A percentile compares a stretch with the other conserved stretches of the same genome.
phyloP scores from a whole-genome alignment of 2,113 vertebrate species.

The Hucho hucho region DNA sequence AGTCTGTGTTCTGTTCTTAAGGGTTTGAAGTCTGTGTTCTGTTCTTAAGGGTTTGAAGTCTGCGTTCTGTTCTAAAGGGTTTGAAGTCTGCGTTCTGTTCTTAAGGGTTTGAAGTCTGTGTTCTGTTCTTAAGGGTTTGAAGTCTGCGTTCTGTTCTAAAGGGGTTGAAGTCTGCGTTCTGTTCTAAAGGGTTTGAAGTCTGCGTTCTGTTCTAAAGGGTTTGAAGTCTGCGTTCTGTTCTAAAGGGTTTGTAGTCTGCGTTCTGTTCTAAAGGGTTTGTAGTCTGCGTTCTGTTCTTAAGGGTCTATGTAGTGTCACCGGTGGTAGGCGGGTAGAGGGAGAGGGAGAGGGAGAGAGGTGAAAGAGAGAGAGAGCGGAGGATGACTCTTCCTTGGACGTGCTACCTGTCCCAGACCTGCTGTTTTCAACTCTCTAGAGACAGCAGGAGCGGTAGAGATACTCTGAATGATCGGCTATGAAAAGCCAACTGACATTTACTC shows the following conservation, averaged over 20 bases:
- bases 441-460: no score
- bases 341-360: conserved; percentile 11
- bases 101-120: conserved; percentile 7
- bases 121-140: no score
- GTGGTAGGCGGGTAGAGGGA: conserved; percentile 17
- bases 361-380: neutral
- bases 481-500: no score
- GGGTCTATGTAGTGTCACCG: conserved; percentile 3
- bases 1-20: no score
- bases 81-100: no score
- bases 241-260: neutral
- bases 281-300: conserved; percentile 24
- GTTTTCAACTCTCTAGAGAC: no score
- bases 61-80: conserved; percentile 15
- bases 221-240: conserved; percentile 24
- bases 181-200: neutral
- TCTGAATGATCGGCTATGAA: no score
- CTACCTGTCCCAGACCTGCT: no score
- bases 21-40: conserved; percentile 12
- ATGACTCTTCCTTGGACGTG: conserved; percentile 7
- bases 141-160: conserved; percentile 25
- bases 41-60: no score
- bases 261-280: neutral
- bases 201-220: no score
- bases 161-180: no score